Evolutionary conservation across 2,888 invertebrate species (phyloP), one percentile per base, ranked within the genome.

Genomic region (Orchestes rusci): DNA sequence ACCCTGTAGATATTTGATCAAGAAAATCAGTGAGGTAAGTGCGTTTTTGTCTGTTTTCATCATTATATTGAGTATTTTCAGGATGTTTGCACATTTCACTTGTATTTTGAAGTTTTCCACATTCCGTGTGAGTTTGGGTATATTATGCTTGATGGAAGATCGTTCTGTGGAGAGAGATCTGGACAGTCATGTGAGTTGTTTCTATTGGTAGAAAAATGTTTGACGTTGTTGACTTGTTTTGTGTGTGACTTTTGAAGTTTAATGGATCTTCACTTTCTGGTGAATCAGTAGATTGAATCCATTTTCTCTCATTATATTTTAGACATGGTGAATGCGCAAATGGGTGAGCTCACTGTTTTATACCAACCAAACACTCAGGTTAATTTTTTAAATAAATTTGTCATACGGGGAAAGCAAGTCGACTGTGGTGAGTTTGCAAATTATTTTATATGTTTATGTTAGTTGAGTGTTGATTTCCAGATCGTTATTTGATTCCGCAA

Each of bases 81-180:
- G 67, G 50, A 59, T 38, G 59, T 66, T 29, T 68, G 68, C 39
- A 54, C 56, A 43, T 40, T 69, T 16, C 54, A 58, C 23, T 44
- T 68, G 18, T 51, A 55, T 41, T 64, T 68, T 43, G 54, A 60
- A 43, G 52, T 55, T 19, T 65, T 66, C 45, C 52, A 63, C 51
- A 52, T 67, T 3, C 49, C 50, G 15, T 69, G 69, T 50, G 53
- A 55, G n/a, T 37, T 43, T 4, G 67, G 66, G 45, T 56, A 60
- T 28, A 43, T 69, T 19, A 37, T 57, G 27, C 59, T 67, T 27
- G 59, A 63, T 43, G 60, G 59, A 10, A 53, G 44, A 41, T 51
- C 48, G 41, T 65, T 60, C 45, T 69, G 69, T 53, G 67, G 67
- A 20, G 50, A 56, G 15, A 39, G 64, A 16, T 53, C 57, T 19